phyloP scores from a whole-genome alignment of 2,113 vertebrate species.

The Microcebus ravelobensis region DNA sequence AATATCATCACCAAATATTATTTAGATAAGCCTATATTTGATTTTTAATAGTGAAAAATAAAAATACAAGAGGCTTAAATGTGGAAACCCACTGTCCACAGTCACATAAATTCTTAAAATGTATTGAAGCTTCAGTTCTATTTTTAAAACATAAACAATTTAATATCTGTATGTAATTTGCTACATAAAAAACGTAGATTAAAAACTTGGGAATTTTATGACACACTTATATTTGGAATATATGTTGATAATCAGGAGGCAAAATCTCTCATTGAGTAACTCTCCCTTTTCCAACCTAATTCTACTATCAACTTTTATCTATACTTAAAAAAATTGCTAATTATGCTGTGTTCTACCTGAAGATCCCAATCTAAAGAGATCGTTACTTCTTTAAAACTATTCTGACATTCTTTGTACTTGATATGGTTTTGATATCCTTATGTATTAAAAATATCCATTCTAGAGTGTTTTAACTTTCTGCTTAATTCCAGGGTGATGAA shows the following conservation, averaged over 20 bases:
- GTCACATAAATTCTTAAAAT: background rate
- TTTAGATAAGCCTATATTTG: background rate
- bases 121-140: background rate
- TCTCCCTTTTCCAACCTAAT: background rate
- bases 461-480: constrained; percentile 11
- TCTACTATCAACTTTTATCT: background rate
- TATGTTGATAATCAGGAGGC: background rate
- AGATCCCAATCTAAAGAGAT: background rate
- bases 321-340: background rate
- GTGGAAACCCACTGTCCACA: background rate
- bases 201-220: background rate
- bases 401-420: background rate
- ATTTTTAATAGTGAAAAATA: background rate
- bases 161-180: background rate
- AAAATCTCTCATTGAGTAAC: background rate
- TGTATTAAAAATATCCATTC: background rate
- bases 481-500: constrained; percentile 28
- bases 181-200: background rate
- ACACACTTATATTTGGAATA: background rate
- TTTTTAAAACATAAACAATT: background rate
- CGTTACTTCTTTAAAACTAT: background rate
- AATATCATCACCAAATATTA: background rate
- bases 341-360: background rate
- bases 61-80: background rate
- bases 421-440: background rate